These are phyloP conservation scores for Limnephilus lunatus DNA, from an alignment of 2,888 invertebrate genomes.

Conservation along the genomic window DNA sequence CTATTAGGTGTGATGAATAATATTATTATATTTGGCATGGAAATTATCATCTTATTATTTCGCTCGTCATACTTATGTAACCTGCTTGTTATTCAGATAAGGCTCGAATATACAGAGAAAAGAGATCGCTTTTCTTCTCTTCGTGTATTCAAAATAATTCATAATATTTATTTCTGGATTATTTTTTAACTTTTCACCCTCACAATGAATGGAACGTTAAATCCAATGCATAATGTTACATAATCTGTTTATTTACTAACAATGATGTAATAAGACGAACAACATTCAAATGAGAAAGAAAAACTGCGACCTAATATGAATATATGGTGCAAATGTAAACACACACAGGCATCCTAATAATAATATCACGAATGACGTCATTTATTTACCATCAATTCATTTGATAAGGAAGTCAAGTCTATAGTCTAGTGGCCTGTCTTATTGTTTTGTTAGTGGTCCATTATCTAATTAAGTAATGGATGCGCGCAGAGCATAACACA, in stretches of 20 bases:
- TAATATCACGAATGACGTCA: slow-evolving; percentile 50
- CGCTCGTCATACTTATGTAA: slow-evolving; percentile 35
- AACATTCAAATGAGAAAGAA: neutral
- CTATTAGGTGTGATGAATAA: neutral
- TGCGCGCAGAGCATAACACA: slow-evolving; percentile 17
- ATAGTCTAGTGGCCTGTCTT: slow-evolving; percentile 3
- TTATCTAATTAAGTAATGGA: slow-evolving; percentile 38
- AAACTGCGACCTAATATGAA: neutral
- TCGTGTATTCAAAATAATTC: neutral
- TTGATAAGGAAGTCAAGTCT: slow-evolving; percentile 58
- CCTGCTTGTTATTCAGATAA: slow-evolving; percentile 42
- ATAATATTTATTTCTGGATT: neutral
- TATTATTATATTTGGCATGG: slow-evolving; percentile 33
- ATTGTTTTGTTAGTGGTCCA: slow-evolving; percentile 43
- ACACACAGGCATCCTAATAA: neutral
- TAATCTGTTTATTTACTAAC: neutral
- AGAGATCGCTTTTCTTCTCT: neutral
- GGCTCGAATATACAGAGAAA: too few species aligned
- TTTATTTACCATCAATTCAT: slow-evolving; percentile 56
- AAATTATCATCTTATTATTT: slow-evolving; percentile 31
- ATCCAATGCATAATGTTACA: neutral
- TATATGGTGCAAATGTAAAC: slow-evolving; percentile 2
- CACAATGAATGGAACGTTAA: neutral
- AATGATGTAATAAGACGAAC: neutral
- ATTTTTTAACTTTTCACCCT: neutral